phyloP scores from a whole-genome alignment of 2,113 vertebrate genomes.

The Xenus cinereus region DNA sequence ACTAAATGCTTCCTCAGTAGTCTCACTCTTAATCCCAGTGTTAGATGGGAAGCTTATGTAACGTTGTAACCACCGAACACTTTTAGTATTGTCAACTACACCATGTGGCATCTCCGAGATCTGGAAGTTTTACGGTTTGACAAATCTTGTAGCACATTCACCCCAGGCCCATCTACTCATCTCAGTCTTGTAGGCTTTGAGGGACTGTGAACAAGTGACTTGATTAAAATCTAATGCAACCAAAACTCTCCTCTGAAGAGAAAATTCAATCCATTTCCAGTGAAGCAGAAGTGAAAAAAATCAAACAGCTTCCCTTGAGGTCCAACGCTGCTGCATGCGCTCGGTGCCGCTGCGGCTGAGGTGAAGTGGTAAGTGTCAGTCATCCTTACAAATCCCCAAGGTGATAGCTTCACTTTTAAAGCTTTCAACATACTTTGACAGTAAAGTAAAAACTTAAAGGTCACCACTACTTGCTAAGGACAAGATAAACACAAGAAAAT shows the following conservation, averaged over 20 bases:
- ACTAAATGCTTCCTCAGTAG: neutral
- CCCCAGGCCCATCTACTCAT: conserved; percentile 60
- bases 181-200: conserved; percentile 37
- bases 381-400: conserved; percentile 71
- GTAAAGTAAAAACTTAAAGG: conserved; percentile 79
- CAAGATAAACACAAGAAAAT: conserved; percentile 71
- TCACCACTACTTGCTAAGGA: conserved; percentile 80
- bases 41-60: conserved; percentile 26
- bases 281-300: conserved; percentile 74
- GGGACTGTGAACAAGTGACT: conserved; percentile 64
- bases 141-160: conserved; percentile 55
- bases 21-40: conserved; percentile 5
- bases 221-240: conserved; percentile 73
- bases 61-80: conserved; percentile 13
- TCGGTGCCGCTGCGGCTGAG: conserved; percentile 41
- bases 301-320: conserved; percentile 65
- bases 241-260: conserved; percentile 70
- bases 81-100: conserved; percentile 8
- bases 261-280: conserved; percentile 67
- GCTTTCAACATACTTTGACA: conserved; percentile 79
- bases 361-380: conserved; percentile 70
- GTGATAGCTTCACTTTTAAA: conserved; percentile 77
- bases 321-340: conserved; percentile 27
- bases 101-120: conserved; percentile 28
- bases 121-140: conserved; percentile 17